Base-by-base conservation (phyloP, 2,888 invertebrate genomes). In the Polyommatus icarus region DNA sequence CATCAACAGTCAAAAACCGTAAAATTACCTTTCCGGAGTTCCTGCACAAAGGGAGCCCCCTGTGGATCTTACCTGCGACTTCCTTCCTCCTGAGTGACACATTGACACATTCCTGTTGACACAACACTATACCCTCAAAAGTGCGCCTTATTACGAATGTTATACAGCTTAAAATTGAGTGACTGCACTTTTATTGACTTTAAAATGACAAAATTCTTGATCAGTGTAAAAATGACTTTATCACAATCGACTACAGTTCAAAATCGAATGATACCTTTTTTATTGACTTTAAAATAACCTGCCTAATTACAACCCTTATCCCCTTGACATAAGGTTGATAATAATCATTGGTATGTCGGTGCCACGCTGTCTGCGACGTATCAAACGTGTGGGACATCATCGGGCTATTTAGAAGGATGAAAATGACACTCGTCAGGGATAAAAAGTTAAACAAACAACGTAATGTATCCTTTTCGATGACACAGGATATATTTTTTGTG, bases 51-150 rank as follows among this genome's bases (percentile, higher is more conserved):
- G 71, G 61, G 79, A 79, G 61, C 80, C 79, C 79, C 82, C 87
- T 87, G 86, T 86, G 72, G 29, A 85, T 87, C 88, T 89, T 93
- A 93, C 93, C 93, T 93, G 93, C 91, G 86, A 92, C 93, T 93
- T 93, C 93, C 93, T 93, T 93, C 93, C 93, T 93, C 85, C 92
- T 92, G 91, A 88, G 90, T 93, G 91, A 92, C 84, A 79, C 29
- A 32, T 54, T 86, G 89, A 92, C 91, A 90, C 92, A 93, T 93
- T 93, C 93, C 90, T 82, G 71, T 78, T 82, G 83, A 82, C 84
- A 87, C 20, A 29, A 32, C 18, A 18, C 29, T 29, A 67, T 3
- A 24, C 10, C 3, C 12, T 4, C 6, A 10, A 32, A 67, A 6
- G 29, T 32, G 12, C 4, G 5, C 6, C 15, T 15, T 67, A 67